Evolutionary conservation across 2,888 invertebrate genomes (phyloP).

Genomic region (Sturmia bella): DNA sequence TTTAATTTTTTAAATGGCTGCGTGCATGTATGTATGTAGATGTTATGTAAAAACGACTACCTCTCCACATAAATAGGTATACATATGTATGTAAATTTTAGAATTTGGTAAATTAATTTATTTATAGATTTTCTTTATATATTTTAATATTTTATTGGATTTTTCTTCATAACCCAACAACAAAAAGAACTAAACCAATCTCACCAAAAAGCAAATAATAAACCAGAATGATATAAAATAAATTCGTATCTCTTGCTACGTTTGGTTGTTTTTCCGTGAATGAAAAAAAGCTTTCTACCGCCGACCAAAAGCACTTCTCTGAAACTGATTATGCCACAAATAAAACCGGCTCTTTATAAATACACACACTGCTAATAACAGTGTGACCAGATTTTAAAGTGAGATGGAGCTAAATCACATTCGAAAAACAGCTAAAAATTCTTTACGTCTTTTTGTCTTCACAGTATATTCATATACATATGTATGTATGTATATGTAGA

Average conservation of each 20-base stretch:
- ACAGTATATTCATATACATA: too few relatives aligned
- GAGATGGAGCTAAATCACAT: too few relatives aligned
- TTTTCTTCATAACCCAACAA: conserved; percentile 18
- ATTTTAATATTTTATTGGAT: conserved; percentile 11
- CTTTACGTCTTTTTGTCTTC: too few relatives aligned
- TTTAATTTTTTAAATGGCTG: too few relatives aligned
- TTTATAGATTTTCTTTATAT: conserved; percentile 13
- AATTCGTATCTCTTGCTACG: conserved; percentile 4
- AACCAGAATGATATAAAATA: too few relatives aligned
- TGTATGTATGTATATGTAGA: too few relatives aligned
- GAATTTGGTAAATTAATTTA: conserved; percentile 15
- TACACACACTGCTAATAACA: too few relatives aligned
- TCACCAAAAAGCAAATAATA: conserved; percentile 37
- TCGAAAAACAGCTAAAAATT: too few relatives aligned
- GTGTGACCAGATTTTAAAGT: too few relatives aligned
- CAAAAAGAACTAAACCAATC: conserved; percentile 25
- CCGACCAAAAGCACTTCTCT: conserved; percentile 47
- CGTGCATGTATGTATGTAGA: too few relatives aligned
- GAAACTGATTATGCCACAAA: conserved; percentile 39
- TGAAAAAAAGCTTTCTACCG: conserved; percentile 44
- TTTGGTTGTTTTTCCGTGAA: conserved; percentile 11
- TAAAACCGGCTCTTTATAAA: conserved; percentile 51
- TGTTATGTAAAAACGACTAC: too few relatives aligned
- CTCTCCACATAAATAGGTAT: too few relatives aligned
- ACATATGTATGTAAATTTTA: background rate